Evolutionary conservation across 1,140 invertebrate genomes (phyloP), one percentile per base, ranked within the genome.

Genomic region (Sarcophaga peregrina): DNA sequence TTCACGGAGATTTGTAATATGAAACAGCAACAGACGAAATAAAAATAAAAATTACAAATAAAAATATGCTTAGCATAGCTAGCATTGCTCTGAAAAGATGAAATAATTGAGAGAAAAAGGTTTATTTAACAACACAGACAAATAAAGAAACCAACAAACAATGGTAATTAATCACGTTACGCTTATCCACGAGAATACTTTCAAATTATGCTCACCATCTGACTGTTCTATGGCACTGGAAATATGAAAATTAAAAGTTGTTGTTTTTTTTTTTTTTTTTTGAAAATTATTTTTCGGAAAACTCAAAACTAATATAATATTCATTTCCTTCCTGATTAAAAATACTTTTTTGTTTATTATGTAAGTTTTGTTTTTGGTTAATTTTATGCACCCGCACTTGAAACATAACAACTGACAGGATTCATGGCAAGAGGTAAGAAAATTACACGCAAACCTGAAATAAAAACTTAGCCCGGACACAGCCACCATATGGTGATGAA

Each of bases 121-220:
- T 15, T 62, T 13, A 11, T n/a, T 25, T 15, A 37, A 37, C 25
- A n/a, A n/a, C n/a, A 73, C 48, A 50, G 5, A 17, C 54, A 74
- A 74, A n/a, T n/a, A n/a, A n/a, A n/a, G n/a, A 82, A 52, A 58
- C 50, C 45, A 78, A 50, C 82, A 83, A n/a, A 83, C 80, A 76
- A 83, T 80, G 37, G 75, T 73, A 83, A 83, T 83, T 83, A 83
- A 83, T 83, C 82, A 83, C 80, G 73, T 75, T n/a, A 75, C 37
- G 73, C 73, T 46, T 46, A 46, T 72, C n/a, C 25, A 72, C 8
- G 13, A 52, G 13, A 13, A 52, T 52, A 37, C 25, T 37, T 37
- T 20, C n/a, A 68, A 52, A 68, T 6, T 8, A 20, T 17, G 17
- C 8, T 20, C 62, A 68, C n/a, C 62, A 68, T n/a, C n/a, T 68